A percentile compares a stretch with the other conserved stretches of the same genome.
These are phyloP conservation scores for Sturnus vulgaris DNA, from an alignment of 2,113 vertebrate genomes.

Conservation along the genomic window DNA sequence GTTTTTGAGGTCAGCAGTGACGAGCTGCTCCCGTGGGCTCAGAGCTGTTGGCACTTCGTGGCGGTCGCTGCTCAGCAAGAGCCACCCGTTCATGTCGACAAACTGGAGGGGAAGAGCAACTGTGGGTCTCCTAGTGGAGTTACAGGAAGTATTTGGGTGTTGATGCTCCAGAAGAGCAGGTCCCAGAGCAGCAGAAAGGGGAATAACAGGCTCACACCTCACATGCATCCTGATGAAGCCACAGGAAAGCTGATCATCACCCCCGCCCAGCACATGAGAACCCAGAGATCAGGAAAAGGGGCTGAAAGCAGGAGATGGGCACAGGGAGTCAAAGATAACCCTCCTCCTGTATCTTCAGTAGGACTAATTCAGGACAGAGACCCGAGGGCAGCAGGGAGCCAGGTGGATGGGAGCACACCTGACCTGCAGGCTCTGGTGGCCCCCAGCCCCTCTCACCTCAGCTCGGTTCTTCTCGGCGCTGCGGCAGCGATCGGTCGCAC, in stretches of 20 bases:
- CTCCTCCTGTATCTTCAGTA: not conserved
- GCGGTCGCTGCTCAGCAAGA: conserved; percentile 81
- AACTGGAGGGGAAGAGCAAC: conserved; percentile 69
- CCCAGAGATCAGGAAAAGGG: not conserved
- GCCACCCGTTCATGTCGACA: conserved; percentile 87
- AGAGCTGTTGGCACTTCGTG: conserved; percentile 78
- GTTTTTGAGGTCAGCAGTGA: conserved; percentile 81
- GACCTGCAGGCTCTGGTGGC: not conserved
- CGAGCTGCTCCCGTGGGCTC: conserved; percentile 69
- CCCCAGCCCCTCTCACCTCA: conserved; percentile 71
- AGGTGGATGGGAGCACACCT: not conserved
- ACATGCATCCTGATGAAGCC: not conserved
- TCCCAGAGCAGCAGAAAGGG: not conserved
- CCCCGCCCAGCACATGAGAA: not conserved
- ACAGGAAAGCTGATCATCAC: not conserved
- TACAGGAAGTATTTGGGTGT: not conserved
- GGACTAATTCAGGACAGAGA: not conserved
- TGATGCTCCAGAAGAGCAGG: not conserved
- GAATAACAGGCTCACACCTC: not conserved
- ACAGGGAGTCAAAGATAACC: not conserved
- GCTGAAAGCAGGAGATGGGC: not conserved
- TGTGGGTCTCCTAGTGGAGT: not conserved
- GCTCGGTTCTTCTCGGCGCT: conserved; percentile 78
- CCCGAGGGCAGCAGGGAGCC: not conserved
- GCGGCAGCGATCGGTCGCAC: conserved; percentile 89